phyloP scores from a whole-genome alignment of 2,797 vertebrate genomes.

The Heterohyrax brucei region DNA sequence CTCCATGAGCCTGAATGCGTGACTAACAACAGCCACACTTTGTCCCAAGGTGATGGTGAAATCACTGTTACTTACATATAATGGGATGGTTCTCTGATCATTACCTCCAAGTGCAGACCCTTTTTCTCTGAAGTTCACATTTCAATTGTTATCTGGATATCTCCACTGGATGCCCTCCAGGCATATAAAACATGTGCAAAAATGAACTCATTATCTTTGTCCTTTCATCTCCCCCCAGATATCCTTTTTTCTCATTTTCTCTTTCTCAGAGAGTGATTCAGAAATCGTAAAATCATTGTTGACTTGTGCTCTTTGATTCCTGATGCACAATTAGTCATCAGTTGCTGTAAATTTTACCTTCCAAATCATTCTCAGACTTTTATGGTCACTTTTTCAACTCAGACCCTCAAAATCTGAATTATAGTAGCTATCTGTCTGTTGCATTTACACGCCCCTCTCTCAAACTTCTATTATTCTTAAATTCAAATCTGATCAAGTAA shows the following conservation, averaged over 20 bases:
- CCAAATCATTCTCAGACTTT: slow-evolving; percentile 41
- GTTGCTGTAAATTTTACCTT: slow-evolving; percentile 22
- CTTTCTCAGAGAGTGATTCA: slow-evolving; percentile 18
- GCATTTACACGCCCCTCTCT: background rate
- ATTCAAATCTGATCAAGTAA: background rate
- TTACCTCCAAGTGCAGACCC: background rate
- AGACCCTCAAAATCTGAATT: slow-evolving; percentile 5
- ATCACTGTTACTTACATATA: background rate
- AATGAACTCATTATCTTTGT: background rate
- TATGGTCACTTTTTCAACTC: background rate
- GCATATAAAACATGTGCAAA: background rate
- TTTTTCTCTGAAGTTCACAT: background rate
- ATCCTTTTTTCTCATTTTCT: slow-evolving; percentile 19
- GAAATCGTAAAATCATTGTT: background rate
- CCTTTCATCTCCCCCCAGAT: background rate
- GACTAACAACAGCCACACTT: background rate
- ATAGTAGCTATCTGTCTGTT: background rate
- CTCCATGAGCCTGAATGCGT: too few species aligned
- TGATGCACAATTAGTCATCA: background rate
- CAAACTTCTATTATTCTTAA: slow-evolving; percentile 7
- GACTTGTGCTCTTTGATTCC: background rate
- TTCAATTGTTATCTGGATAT: background rate
- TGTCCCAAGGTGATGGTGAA: background rate
- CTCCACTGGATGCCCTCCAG: background rate
- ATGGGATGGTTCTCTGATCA: background rate